Conservation (phyloP, 2,797 vertebrate genomes). For the Odontamblyopus lacepedii region DNA sequence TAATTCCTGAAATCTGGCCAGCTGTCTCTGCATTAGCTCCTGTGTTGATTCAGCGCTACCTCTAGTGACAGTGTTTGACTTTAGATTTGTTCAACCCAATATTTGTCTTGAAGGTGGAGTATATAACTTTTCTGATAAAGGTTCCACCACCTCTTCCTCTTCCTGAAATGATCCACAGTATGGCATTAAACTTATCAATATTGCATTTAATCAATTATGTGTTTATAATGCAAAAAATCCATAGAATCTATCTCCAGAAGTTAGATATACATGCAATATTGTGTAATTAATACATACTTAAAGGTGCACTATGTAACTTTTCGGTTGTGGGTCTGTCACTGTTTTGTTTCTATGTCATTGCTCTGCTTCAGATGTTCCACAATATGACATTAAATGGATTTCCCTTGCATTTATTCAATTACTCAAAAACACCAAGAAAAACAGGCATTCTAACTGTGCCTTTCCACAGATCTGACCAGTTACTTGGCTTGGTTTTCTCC, state of each 20-base stretch:
- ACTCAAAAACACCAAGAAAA: too few relatives aligned
- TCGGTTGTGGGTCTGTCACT: too few relatives aligned
- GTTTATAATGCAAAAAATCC: background rate
- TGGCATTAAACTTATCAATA: background rate
- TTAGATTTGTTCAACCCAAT: conserved; percentile 31
- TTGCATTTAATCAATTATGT: background rate
- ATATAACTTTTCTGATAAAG: background rate
- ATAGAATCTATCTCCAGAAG: background rate
- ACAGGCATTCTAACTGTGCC: too few relatives aligned
- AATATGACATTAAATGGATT: too few relatives aligned
- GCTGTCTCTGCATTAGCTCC: conserved; percentile 26
- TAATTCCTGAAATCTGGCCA: conserved; percentile 17
- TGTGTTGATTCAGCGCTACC: conserved; percentile 27
- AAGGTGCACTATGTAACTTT: too few relatives aligned
- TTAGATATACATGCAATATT: too few relatives aligned
- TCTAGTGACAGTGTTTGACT: conserved; percentile 34
- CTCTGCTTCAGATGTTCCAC: too few relatives aligned
- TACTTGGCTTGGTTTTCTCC: background rate
- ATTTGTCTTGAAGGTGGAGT: conserved; percentile 21
- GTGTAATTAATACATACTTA: too few relatives aligned
- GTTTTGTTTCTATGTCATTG: too few relatives aligned
- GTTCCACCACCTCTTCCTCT: background rate
- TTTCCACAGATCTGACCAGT: background rate
- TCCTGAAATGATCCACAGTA: background rate
- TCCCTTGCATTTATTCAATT: too few relatives aligned